A percentile compares a stretch with the other conserved stretches of the same genome.
These are phyloP conservation scores for Vanessa atalanta DNA, from an alignment of 1,140 invertebrate genomes.

Conservation along the genomic window DNA sequence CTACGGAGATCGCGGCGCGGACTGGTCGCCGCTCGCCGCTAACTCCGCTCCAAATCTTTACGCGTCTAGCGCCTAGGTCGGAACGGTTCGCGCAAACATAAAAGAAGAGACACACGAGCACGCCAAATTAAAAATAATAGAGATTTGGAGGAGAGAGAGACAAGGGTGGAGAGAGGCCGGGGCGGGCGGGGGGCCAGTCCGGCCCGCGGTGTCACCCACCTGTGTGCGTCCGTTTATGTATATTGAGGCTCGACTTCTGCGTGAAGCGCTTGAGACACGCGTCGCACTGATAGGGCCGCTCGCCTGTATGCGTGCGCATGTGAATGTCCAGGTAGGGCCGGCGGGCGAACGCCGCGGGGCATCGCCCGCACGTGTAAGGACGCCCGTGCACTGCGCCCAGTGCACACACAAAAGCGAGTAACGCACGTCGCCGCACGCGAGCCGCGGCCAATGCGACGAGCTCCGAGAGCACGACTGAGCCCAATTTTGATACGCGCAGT, in stretches of 20 bases:
- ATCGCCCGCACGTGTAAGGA: conserved; percentile 86
- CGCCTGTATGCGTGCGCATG: conserved; percentile 88
- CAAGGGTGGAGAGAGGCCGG: conserved; percentile 55
- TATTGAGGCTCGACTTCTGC: conserved; percentile 86
- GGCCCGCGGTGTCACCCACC: conserved; percentile 78
- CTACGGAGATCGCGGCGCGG: conserved; percentile 73
- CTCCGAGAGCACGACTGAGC: conserved; percentile 29
- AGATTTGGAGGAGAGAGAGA: conserved; percentile 63
- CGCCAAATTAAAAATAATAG: conserved; percentile 10
- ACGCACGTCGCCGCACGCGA: conserved; percentile 72
- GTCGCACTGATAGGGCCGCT: conserved; percentile 87
- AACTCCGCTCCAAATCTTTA: conserved; percentile 69
- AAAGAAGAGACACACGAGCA: conserved; percentile 23
- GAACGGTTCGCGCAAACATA: not conserved
- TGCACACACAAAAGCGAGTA: conserved; percentile 81
- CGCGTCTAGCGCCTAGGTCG: not conserved
- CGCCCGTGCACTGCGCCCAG: conserved; percentile 80
- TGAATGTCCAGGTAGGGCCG: conserved; percentile 87
- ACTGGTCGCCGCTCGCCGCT: conserved; percentile 75
- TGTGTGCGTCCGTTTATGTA: conserved; percentile 89
- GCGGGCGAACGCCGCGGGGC: conserved; percentile 84
- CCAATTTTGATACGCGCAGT: conserved; percentile 58
- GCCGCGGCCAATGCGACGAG: conserved; percentile 52
- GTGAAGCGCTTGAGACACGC: conserved; percentile 86
- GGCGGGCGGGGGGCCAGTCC: conserved; percentile 73